Percentiles rank a stretch among this genome's conserved stretches.
These are phyloP conservation scores for Illadopsis cleaveri DNA, from an alignment of 2,113 vertebrate genomes.

Conservation along the genomic window DNA sequence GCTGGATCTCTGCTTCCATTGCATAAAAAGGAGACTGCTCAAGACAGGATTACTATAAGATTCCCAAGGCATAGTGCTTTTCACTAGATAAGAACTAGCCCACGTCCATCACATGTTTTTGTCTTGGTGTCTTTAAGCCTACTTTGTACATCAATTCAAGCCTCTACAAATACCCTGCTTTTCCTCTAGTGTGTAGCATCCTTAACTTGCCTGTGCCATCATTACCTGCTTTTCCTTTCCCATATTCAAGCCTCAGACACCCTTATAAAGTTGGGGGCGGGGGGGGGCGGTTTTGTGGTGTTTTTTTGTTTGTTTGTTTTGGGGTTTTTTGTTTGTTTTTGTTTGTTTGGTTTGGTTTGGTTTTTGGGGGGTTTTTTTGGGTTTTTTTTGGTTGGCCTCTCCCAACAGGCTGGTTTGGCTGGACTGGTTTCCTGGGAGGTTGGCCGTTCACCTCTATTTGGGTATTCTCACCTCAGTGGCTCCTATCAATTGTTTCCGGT, in stretches of 20 bases:
- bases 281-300: no score
- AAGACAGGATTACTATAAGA: background rate
- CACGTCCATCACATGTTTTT: background rate
- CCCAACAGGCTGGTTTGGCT: background rate
- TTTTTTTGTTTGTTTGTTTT: no score
- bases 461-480: background rate
- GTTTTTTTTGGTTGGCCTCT: background rate
- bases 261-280: background rate
- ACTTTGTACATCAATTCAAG: background rate
- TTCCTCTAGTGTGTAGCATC: background rate
- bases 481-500: background rate
- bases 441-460: background rate
- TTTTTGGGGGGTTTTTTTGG: background rate
- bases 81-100: background rate
- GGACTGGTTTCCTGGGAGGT: background rate
- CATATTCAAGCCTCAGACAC: background rate
- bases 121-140: background rate
- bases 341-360: no score
- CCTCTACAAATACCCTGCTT: background rate
- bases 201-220: background rate
- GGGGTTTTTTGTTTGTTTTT: no score
- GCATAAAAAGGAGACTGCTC: background rate
- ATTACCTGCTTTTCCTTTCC: background rate
- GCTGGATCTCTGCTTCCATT: background rate
- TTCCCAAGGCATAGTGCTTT: background rate